Base-by-base conservation (phyloP, 37 sponge, comb jelly and placozoan species). In the Aphrocallistes beatrix region DNA sequence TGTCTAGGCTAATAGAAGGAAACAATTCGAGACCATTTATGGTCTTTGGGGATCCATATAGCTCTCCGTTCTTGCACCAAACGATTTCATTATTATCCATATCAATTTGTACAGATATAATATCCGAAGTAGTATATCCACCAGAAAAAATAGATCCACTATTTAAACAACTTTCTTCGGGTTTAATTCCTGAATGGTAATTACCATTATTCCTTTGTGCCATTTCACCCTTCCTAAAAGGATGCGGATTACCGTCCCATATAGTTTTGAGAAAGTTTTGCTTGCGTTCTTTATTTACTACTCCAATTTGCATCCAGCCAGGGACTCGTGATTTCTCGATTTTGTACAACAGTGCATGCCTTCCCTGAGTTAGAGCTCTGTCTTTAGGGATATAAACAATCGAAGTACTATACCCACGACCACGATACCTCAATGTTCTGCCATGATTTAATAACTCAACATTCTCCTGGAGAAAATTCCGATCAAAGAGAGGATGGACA, bases 221-320 rank as follows among this genome's bases (percentile, higher is more conserved):
- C 39, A 95, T 86, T 84, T 95, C 96, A 1, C 93, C 96, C 36
- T 48, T 32, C 37, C 96, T 42, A 51, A 91, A 93, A 9, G 96
- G 96, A 84, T 95, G 96, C 0, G 96, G 96, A 37, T 91, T 93
- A 0, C 96, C 93, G 48, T 95, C 96, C 93, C 93, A 95, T 1
- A 42, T 42, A 8, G 91, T 91, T 32, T 51, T 37, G 39, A 94
- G 91, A 30, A 86, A 85, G 1, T 32, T 34, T 17, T 86, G 51
- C 85, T 81, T 85, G n/a, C 96, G 47, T 38, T 86, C 60, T 50
- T 86, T 47, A 51, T 91, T 89, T 0, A 95, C 90, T 28, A 95
- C 91, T 36, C 96, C 96, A 37, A 95, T 88, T 38, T 95, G 96
- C 75, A 93, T 93, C 96, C 96, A 95, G 21, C 96, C 93, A 38